These are phyloP conservation scores for Diachasmimorpha longicaudata DNA, from an alignment of 1,140 invertebrate genomes.

Conservation along the genomic window DNA sequence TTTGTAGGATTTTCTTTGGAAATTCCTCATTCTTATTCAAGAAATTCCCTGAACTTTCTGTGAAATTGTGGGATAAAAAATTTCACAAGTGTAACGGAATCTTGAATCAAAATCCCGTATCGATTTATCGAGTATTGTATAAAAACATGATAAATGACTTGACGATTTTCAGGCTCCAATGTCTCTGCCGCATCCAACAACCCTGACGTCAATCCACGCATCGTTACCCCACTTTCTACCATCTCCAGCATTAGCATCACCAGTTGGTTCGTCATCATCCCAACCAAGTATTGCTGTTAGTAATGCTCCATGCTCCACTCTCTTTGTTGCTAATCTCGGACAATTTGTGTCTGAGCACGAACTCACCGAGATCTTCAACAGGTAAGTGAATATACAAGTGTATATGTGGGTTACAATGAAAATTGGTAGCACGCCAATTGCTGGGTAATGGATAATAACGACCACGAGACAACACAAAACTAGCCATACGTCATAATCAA, in stretches of 20 bases:
- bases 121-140: no score
- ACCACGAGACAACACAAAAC: not conserved
- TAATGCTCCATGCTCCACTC: constrained; percentile 91
- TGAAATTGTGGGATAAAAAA: no score
- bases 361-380: constrained; percentile 96
- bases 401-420: not conserved
- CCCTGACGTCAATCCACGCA: constrained; percentile 80
- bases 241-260: constrained; percentile 84
- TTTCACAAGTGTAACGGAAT: no score
- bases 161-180: constrained; percentile 66
- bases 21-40: no score
- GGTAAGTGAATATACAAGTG: constrained; percentile 68
- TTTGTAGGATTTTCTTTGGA: no score
- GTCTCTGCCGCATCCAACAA: constrained; percentile 80
- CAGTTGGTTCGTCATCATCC: constrained; percentile 81
- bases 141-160: no score
- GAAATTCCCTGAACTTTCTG: no score
- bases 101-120: no score
- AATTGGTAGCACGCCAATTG: constrained; percentile 6
- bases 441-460: not conserved
- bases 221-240: constrained; percentile 79
- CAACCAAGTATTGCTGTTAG: constrained; percentile 69
- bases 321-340: constrained; percentile 96
- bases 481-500: not conserved
- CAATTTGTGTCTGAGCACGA: constrained; percentile 96